Evolutionary conservation across 2,888 invertebrate species (phyloP), one percentile per base, ranked within the genome.

Genomic region (Esperia sulphurella): DNA sequence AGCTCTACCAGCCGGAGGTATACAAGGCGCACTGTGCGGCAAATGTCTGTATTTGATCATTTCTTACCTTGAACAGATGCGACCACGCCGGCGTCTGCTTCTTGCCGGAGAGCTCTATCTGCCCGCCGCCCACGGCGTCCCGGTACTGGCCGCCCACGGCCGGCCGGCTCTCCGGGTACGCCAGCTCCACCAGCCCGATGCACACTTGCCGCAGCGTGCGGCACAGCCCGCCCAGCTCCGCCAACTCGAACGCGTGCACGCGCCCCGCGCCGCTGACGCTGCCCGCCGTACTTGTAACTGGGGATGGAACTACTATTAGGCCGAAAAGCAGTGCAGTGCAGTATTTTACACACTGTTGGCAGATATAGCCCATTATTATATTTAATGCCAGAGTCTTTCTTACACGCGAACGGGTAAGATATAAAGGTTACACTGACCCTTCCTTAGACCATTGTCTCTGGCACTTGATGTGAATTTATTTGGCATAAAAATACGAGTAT

Each of bases 1-100:
- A 97, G 84, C 70, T 97, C 96, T 7, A 97, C 95, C 8, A 97
- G 88, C 0, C 97, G 96, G 13, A 97, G 85, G 63, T 96, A 95
- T 5, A 96, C 93, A 53, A 96, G 95, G 46, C 96, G 93, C 33
- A 97, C 75, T 0, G 93, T 92, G 46, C 93, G 91, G 46, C 94
- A 94, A n/a, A n/a, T n/a, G n/a, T n/a, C n/a, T n/a, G n/a, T n/a
- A n/a, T 14, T 8, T n/a, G 43, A 3, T 33, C 33, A 4, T 8
- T 3, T 10, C 33, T 33, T 41, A 92, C 94, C 90, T 94, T 95
- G 57, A 96, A 94, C 3, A 96, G 81, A 78, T 95, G 94, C 13
- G 94, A 92, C 96, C 96, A 96, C 13, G 93, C 91, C 48, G 93
- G 92, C 46, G 93, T 92, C 49, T 91, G 84, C 41, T 88, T 79